A percentile compares a stretch with the other conserved stretches of the same genome.
phyloP scores from a whole-genome alignment of 2,797 vertebrate species.

The Spea hammondii region DNA sequence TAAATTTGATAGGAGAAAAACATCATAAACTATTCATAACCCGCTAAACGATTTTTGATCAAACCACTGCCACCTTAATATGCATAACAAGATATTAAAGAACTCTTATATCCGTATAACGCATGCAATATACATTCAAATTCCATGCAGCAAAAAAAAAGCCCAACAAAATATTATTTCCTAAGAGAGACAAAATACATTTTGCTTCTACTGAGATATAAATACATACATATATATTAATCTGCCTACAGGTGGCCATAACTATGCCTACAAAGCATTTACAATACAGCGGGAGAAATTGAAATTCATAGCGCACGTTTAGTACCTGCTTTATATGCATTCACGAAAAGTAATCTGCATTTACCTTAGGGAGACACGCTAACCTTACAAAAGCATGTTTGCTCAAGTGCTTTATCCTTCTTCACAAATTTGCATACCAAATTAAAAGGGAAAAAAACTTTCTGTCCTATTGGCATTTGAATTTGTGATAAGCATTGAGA shows the following conservation, averaged over 20 bases:
- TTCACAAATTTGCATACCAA: constrained; percentile 47
- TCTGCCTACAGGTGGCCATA: constrained; percentile 35
- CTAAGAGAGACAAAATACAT: constrained; percentile 12
- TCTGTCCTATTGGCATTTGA: constrained; percentile 44
- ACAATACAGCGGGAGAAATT: constrained; percentile 23
- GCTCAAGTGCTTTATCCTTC: constrained; percentile 48
- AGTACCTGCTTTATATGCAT: constrained; percentile 48
- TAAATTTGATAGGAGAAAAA: constrained; percentile 4
- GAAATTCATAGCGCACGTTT: constrained; percentile 25
- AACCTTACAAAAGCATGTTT: constrained; percentile 51
- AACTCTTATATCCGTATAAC: constrained; percentile 7
- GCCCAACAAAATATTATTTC: constrained; percentile 2
- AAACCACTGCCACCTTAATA: constrained; percentile 14
- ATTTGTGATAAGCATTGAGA: constrained; percentile 40
- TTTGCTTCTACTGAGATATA: background rate
- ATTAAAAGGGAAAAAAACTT: constrained; percentile 33
- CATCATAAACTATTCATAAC: constrained; percentile 25
- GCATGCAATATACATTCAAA: constrained; percentile 16
- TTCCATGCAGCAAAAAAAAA: background rate
- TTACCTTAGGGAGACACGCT: constrained; percentile 49
- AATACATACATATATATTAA: constrained; percentile 36
- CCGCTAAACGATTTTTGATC: background rate
- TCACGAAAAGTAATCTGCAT: constrained; percentile 45
- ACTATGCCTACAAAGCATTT: constrained; percentile 25
- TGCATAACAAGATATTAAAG: constrained; percentile 26